Evolutionary conservation across 64 coral and sea anemone species (phyloP), one percentile per base, ranked within the genome.

Genomic region (Exaiptasia diaphana): DNA sequence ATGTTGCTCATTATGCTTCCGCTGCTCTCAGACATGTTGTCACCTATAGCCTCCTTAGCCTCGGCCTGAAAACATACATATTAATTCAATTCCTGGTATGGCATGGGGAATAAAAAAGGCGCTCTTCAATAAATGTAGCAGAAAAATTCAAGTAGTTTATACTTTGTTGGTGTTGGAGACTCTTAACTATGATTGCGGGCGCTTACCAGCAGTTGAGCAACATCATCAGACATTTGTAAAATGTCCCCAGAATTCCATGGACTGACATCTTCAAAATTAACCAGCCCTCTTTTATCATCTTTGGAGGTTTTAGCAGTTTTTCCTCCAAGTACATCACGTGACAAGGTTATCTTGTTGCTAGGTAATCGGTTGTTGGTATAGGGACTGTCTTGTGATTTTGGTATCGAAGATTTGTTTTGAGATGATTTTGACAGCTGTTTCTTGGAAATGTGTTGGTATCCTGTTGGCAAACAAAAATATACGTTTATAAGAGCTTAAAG

Each of bases 1-100:
- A 95, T 95, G 36, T 95, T 77, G 45, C 91, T 95, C 82, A 88
- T 89, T n/a, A 83, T 67, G n/a, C 86, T 95, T 22, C 91, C 86
- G 20, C 79, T 95, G 29, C 80, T 95, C 64, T 95, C 86, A 4
- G 91, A 95, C 24, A 95, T 67, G 41, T 88, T 76, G 29, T 95
- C 87, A 23, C 91, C 91, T 9, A 95, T 78, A 14, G 91, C 91
- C 37, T 89, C 78, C 31, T 95, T 88, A 31, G 87, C 91, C 77
- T 95, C 91, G 24, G 91, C 91, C 91, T 95, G 13, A 20, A 91
- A 64, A 14, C 14, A 37, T 26, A 43, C 27, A 41, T 52, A 23
- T 44, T 30, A 67, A 30, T 70, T n/a, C n/a, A n/a, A n/a, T n/a
- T n/a, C n/a, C n/a, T n/a, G n/a, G n/a, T n/a, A n/a, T n/a, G n/a